Evolutionary conservation across 2,797 vertebrate species (phyloP).

Genomic region (Melanotaenia parkinsoni): DNA sequence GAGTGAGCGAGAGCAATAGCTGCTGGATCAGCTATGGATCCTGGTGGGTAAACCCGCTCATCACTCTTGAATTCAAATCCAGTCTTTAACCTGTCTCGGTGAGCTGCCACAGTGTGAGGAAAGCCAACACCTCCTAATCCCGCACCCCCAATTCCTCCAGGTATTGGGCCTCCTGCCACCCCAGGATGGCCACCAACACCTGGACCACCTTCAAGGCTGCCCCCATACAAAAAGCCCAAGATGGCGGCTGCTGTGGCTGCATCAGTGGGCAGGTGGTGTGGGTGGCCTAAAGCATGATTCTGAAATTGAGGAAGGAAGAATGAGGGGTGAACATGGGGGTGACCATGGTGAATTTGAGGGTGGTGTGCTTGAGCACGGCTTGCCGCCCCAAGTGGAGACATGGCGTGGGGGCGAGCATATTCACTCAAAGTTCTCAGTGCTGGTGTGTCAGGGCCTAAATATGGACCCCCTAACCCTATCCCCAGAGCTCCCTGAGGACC

Average conservation of each 20-base stretch:
- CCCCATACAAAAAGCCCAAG: conserved; percentile 93
- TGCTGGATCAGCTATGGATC: conserved; percentile 78
- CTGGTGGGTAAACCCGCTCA: conserved; percentile 86
- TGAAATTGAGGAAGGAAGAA: conserved; percentile 86
- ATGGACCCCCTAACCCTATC: conserved; percentile 93
- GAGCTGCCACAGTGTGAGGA: conserved; percentile 83
- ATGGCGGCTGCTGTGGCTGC: conserved; percentile 93
- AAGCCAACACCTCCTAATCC: conserved; percentile 88
- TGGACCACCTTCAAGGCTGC: conserved; percentile 90
- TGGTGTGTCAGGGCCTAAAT: conserved; percentile 96
- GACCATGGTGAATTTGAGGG: conserved; percentile 80
- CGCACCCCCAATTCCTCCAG: conserved; percentile 78
- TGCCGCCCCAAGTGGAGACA: conserved; percentile 93
- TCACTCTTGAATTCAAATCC: conserved; percentile 98
- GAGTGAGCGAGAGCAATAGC: conserved; percentile 84
- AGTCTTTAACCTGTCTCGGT: conserved; percentile 92
- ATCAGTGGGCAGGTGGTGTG: conserved; percentile 83
- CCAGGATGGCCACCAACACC: conserved; percentile 74
- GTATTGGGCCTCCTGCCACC: conserved; percentile 76
- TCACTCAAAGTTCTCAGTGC: conserved; percentile 96
- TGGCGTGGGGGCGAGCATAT: conserved; percentile 95
- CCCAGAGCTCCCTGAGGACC: conserved; percentile 79
- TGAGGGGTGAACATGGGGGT: conserved; percentile 83
- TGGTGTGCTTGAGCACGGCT: conserved; percentile 85
- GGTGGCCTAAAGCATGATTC: conserved; percentile 81